phyloP scores from a whole-genome alignment of 2,797 vertebrate species.

The Acrossocheilus fasciatus region DNA sequence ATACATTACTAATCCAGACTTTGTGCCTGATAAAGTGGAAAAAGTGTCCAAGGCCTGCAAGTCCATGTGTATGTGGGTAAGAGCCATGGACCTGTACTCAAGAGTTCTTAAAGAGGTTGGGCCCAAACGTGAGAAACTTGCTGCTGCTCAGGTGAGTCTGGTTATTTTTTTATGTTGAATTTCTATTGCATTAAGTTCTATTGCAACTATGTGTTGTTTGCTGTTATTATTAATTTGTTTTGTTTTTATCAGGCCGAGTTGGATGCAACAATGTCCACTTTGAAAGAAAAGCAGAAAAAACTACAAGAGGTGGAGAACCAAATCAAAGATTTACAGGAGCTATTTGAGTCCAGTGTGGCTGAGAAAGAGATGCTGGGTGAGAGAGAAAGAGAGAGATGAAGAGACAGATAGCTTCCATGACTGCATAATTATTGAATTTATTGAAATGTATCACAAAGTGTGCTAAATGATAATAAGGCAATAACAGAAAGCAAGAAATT shows the following conservation, averaged over 20 bases:
- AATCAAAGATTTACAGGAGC: conserved; percentile 81
- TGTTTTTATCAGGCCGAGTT: conserved; percentile 79
- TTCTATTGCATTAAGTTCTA: neutral
- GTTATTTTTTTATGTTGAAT: neutral
- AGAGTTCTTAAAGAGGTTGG: conserved; percentile 83
- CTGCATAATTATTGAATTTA: neutral
- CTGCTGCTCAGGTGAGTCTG: conserved; percentile 79
- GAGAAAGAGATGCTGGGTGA: conserved; percentile 85
- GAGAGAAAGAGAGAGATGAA: neutral
- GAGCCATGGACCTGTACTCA: conserved; percentile 87
- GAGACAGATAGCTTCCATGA: neutral
- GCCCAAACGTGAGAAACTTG: conserved; percentile 84
- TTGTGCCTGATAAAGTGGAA: conserved; percentile 86
- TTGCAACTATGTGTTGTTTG: neutral
- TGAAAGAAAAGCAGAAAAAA: conserved; percentile 83
- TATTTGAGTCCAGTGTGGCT: conserved; percentile 80
- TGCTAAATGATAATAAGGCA: neutral
- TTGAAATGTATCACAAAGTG: neutral
- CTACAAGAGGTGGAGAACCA: conserved; percentile 83
- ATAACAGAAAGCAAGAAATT: neutral
- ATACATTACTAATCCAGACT: conserved; percentile 86
- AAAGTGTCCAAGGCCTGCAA: conserved; percentile 86
- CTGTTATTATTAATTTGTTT: neutral
- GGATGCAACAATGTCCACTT: conserved; percentile 81
- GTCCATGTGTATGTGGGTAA: conserved; percentile 90